These are phyloP conservation scores for Drosophila malerkotliana DNA, from an alignment of 1,140 invertebrate species.

Conservation along the genomic window DNA sequence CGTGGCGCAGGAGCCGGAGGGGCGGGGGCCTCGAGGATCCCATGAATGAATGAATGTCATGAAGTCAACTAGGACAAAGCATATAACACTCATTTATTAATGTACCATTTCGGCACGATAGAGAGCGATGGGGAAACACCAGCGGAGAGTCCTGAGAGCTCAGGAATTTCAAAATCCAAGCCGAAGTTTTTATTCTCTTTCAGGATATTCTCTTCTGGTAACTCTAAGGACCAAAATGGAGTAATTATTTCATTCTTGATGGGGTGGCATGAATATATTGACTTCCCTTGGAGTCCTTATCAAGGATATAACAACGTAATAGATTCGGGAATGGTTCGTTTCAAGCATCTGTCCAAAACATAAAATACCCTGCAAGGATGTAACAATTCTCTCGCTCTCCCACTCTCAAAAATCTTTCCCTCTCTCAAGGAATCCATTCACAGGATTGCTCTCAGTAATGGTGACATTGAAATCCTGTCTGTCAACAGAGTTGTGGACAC, in stretches of 20 bases:
- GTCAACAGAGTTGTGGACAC: slow-evolving; percentile 59
- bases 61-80: slow-evolving; percentile 81
- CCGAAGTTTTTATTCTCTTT: background rate
- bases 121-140: slow-evolving; percentile 10
- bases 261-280: background rate
- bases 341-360: background rate
- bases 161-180: background rate
- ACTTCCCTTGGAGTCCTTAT: background rate
- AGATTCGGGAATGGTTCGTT: background rate
- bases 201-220: background rate
- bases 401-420: background rate
- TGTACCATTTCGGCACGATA: slow-evolving; percentile 62
- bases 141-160: background rate
- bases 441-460: slow-evolving; percentile 40
- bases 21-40: slow-evolving; percentile 29
- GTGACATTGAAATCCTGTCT: slow-evolving; percentile 73
- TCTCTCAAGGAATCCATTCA: background rate
- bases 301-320: background rate
- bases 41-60: slow-evolving; percentile 80
- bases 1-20: background rate
- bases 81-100: slow-evolving; percentile 81
- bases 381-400: slow-evolving; percentile 1
- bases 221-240: background rate
- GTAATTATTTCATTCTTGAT: no score
- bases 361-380: background rate